Evolutionary conservation across 1,140 invertebrate genomes (phyloP).

Genomic region (Drosophila mauritiana): DNA sequence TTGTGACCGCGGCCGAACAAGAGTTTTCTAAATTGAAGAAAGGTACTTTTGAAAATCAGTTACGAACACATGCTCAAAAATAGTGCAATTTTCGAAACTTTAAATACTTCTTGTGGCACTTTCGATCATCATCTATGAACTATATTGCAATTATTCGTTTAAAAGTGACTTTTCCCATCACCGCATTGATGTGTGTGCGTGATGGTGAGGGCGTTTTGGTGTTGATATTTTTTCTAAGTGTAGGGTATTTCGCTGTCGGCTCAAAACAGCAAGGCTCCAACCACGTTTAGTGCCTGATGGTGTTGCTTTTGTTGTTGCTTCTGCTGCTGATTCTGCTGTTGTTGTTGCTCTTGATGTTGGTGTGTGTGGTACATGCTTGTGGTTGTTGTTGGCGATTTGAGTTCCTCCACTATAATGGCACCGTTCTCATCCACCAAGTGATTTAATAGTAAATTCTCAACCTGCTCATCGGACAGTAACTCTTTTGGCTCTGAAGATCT

Average conservation of each 20-base stretch:
- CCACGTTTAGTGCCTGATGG: conserved; percentile 61
- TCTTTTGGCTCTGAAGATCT: conserved; percentile 84
- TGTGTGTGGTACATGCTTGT: conserved; percentile 61
- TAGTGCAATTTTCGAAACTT: too few relatives aligned
- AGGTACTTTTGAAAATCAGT: neutral
- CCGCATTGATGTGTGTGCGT: neutral
- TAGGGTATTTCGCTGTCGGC: conserved; percentile 7
- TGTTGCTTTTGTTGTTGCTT: conserved; percentile 53
- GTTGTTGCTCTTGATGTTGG: conserved; percentile 24
- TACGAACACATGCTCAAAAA: too few relatives aligned
- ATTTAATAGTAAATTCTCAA: conserved; percentile 83
- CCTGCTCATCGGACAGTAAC: conserved; percentile 83
- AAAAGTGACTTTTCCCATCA: conserved; percentile 21
- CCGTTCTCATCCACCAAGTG: conserved; percentile 79
- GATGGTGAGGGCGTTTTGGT: neutral
- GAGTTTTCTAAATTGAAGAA: neutral
- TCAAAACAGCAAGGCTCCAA: conserved; percentile 65
- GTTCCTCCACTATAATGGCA: conserved; percentile 77
- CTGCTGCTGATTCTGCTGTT: conserved; percentile 38
- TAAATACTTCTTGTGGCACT: too few relatives aligned
- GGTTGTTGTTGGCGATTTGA: conserved; percentile 73
- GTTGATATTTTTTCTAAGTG: conserved; percentile 26
- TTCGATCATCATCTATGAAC: neutral
- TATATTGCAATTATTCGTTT: neutral
- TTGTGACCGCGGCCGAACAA: neutral